phyloP scores from a whole-genome alignment of 2,797 vertebrate genomes.

The Choloepus didactylus region DNA sequence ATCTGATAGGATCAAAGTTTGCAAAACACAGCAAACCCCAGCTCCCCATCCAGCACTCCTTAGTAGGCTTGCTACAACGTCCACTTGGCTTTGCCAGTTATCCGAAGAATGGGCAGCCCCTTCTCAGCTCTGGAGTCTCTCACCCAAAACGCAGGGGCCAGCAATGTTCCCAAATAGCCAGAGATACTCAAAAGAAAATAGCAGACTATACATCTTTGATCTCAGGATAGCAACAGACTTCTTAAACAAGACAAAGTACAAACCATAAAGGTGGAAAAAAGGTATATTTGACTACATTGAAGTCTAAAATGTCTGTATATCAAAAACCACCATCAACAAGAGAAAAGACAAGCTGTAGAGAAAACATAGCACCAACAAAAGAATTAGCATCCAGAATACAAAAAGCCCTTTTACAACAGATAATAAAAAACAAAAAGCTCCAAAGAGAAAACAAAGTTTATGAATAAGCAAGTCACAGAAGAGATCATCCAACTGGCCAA shows the following conservation, averaged over 20 bases:
- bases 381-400: not conserved
- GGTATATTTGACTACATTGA: not conserved
- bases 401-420: not conserved
- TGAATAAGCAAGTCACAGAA: not conserved
- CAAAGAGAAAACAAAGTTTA: not conserved
- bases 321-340: not conserved
- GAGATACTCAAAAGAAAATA: not conserved
- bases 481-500: not conserved
- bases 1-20: slow-evolving; percentile 35
- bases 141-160: not conserved
- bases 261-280: not conserved
- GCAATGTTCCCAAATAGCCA: not conserved
- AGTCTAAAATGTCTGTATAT: not conserved
- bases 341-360: not conserved
- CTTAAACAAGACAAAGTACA: not conserved
- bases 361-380: slow-evolving; percentile 16
- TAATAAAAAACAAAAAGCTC: not conserved
- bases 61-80: not conserved
- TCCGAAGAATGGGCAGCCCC: not conserved
- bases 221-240: not conserved
- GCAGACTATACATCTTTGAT: not conserved
- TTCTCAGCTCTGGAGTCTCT: not conserved
- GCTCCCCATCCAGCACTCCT: not conserved
- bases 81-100: not conserved
- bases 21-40: not conserved